Evolutionary conservation across 2,888 invertebrate genomes (phyloP).

Genomic region (Andrena flavipes): DNA sequence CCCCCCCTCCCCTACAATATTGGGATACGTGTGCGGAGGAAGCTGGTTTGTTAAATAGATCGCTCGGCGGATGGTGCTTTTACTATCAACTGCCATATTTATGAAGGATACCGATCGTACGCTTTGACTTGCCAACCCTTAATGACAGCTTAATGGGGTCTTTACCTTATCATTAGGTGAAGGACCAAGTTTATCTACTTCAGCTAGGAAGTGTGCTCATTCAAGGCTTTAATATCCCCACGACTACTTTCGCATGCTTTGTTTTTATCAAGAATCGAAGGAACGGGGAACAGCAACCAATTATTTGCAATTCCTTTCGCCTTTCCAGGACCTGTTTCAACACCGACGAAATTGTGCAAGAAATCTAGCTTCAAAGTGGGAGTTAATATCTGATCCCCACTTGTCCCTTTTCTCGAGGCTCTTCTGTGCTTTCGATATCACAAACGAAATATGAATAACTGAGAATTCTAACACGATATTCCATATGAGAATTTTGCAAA

Average conservation of each 20-base stretch:
- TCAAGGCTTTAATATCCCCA: neutral
- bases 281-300: neutral
- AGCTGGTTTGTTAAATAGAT: constrained; percentile 6
- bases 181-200: neutral
- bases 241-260: neutral
- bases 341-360: neutral
- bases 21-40: neutral
- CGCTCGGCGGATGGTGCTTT: constrained; percentile 1
- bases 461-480: constrained; percentile 1
- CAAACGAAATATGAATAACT: too few species aligned
- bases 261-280: neutral
- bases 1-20: neutral
- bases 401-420: neutral
- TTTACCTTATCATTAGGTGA: neutral
- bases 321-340: neutral
- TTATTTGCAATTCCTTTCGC: neutral
- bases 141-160: constrained; percentile 1
- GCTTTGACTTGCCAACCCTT: constrained; percentile 1
- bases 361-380: constrained; percentile 6
- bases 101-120: constrained; percentile 4
- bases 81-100: neutral
- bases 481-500: constrained; percentile 7
- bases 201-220: neutral
- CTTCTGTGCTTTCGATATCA: too few species aligned
- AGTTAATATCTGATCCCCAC: constrained; percentile 27